These are phyloP conservation scores for Thaleichthys pacificus DNA, from an alignment of 2,797 vertebrate species.

Conservation along the genomic window DNA sequence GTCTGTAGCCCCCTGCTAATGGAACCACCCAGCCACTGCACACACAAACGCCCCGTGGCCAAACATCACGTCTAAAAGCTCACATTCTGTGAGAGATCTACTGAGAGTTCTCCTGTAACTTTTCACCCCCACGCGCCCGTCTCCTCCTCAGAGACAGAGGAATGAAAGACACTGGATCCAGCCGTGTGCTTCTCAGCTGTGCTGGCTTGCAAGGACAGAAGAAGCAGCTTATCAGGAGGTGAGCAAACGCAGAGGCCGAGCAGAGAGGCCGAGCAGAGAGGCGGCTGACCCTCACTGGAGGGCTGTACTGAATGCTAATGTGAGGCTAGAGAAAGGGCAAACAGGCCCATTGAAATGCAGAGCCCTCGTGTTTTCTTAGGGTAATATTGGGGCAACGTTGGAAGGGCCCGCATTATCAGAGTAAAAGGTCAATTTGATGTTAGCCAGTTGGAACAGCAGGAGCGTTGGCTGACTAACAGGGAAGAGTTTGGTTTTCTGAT, in stretches of 20 bases:
- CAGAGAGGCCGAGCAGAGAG: slow-evolving; percentile 47
- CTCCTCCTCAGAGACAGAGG: slow-evolving; percentile 44
- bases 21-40: slow-evolving; percentile 43
- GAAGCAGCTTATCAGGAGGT: slow-evolving; percentile 67
- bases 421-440: slow-evolving; percentile 68
- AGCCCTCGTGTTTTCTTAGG: slow-evolving; percentile 78
- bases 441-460: slow-evolving; percentile 60
- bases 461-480: slow-evolving; percentile 50
- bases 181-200: slow-evolving; percentile 69
- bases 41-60: slow-evolving; percentile 22
- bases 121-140: slow-evolving; percentile 61
- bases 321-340: slow-evolving; percentile 70
- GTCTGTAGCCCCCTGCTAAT: slow-evolving; percentile 16
- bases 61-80: slow-evolving; percentile 30
- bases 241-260: slow-evolving; percentile 59
- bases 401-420: slow-evolving; percentile 65
- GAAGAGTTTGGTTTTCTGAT: slow-evolving; percentile 56
- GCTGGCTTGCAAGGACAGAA: slow-evolving; percentile 58
- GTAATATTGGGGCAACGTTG: slow-evolving; percentile 73
- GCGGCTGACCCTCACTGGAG: slow-evolving; percentile 47
- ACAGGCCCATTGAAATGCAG: slow-evolving; percentile 78
- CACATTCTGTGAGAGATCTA: neutral
- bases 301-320: slow-evolving; percentile 76
- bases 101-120: slow-evolving; percentile 51
- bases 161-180: slow-evolving; percentile 63